These are phyloP conservation scores for Temnopleurus reevesii DNA, from an alignment of 53 echinoderm and acorn worm species.

Conservation along the genomic window DNA sequence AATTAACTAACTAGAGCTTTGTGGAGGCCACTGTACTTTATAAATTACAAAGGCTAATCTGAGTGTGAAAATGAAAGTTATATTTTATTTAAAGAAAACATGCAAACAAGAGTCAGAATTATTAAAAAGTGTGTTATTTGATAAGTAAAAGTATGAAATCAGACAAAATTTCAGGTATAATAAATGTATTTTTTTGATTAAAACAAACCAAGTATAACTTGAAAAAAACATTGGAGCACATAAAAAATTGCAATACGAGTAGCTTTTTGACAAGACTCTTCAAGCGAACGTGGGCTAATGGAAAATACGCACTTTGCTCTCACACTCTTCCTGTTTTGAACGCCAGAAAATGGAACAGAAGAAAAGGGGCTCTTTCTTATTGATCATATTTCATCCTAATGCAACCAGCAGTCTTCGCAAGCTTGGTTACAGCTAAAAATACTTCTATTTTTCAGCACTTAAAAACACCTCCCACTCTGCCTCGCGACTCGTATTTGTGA, in stretches of 20 bases:
- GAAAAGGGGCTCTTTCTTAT: conserved; percentile 4
- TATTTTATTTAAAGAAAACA: no score
- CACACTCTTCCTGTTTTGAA: neutral
- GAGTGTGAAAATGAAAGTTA: no score
- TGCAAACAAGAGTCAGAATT: no score
- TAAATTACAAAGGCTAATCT: no score
- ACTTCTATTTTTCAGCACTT: conserved; percentile 37
- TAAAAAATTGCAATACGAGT: neutral
- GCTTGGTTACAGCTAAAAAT: conserved; percentile 23
- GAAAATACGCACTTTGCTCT: neutral
- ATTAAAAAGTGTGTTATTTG: no score
- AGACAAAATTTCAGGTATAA: no score
- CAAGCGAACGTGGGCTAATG: neutral
- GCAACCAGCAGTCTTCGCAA: conserved; percentile 3
- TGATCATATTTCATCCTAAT: conserved; percentile 27
- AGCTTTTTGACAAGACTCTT: neutral
- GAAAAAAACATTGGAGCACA: neutral
- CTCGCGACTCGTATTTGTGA: conserved; percentile 4
- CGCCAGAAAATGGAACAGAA: neutral
- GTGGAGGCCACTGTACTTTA: no score
- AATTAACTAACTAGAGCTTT: no score
- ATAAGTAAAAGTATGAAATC: no score
- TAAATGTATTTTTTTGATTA: no score
- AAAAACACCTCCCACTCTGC: conserved; percentile 28
- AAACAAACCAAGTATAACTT: neutral